Percentiles rank a stretch among this genome's conserved stretches.
phyloP scores from a whole-genome alignment of 1,140 invertebrate species.

The Drosophila trapezifrons region DNA sequence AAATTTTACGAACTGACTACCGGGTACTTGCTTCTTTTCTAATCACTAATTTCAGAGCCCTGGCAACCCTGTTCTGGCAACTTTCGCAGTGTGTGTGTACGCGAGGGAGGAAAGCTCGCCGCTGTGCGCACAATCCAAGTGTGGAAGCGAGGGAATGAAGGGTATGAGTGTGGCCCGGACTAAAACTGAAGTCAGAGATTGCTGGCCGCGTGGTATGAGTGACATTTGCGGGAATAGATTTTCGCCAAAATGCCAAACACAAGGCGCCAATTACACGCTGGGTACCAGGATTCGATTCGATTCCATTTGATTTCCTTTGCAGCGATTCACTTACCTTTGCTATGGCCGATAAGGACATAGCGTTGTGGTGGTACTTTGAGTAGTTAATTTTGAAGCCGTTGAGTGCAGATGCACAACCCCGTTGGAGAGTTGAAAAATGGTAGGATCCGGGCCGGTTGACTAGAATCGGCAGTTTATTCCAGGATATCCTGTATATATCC shows the following conservation, averaged over 20 bases:
- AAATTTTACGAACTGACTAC: background rate
- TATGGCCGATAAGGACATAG: slow-evolving; percentile 84
- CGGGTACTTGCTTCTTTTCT: background rate
- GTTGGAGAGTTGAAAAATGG: slow-evolving; percentile 30
- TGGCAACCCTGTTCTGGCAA: slow-evolving; percentile 49
- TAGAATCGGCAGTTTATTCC: slow-evolving; percentile 11
- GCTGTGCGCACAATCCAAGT: slow-evolving; percentile 35
- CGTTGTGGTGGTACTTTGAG: slow-evolving; percentile 84
- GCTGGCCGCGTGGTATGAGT: slow-evolving; percentile 60
- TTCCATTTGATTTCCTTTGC: background rate
- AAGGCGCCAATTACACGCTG: slow-evolving; percentile 47
- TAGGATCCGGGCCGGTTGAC: slow-evolving; percentile 31
- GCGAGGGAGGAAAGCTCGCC: slow-evolving; percentile 55
- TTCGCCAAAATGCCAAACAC: slow-evolving; percentile 33
- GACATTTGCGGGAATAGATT: slow-evolving; percentile 59
- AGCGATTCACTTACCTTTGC: slow-evolving; percentile 76
- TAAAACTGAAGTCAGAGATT: slow-evolving; percentile 35
- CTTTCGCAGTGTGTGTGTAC: slow-evolving; percentile 48
- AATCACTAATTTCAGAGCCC: background rate
- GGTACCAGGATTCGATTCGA: slow-evolving; percentile 18
- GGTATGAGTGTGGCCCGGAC: slow-evolving; percentile 66
- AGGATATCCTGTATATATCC: slow-evolving; percentile 7
- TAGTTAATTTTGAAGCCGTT: slow-evolving; percentile 84
- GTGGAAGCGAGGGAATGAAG: background rate
- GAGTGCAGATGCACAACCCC: slow-evolving; percentile 58